These are phyloP conservation scores for Rhyzopertha dominica DNA, from an alignment of 1,140 invertebrate species.

Conservation along the genomic window DNA sequence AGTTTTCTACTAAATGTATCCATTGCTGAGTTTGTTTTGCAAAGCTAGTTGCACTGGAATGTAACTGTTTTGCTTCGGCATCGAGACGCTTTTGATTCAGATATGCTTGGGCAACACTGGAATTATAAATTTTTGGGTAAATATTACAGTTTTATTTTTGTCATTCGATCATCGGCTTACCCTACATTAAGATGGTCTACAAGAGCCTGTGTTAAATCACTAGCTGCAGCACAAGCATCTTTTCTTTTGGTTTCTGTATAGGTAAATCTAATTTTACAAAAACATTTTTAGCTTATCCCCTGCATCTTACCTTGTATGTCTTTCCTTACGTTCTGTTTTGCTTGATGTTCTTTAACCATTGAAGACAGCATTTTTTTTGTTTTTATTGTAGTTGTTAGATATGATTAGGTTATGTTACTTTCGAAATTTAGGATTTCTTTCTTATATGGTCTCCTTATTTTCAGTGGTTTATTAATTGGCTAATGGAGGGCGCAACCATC, in stretches of 20 bases:
- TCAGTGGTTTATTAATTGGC: no score
- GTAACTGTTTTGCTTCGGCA: constrained; percentile 94
- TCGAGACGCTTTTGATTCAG: constrained; percentile 96
- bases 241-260: constrained; percentile 83
- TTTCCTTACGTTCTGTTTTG: constrained; percentile 68
- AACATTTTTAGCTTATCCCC: background rate
- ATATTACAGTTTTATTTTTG: constrained; percentile 1
- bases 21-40: constrained; percentile 95
- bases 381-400: no score
- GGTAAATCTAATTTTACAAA: constrained; percentile 22
- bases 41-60: constrained; percentile 89
- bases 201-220: constrained; percentile 85
- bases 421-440: no score
- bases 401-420: no score
- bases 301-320: constrained; percentile 71
- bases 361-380: constrained; percentile 68
- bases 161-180: constrained; percentile 52
- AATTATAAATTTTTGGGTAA: constrained; percentile 28
- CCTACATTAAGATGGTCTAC: constrained; percentile 97
- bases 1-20: constrained; percentile 89
- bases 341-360: constrained; percentile 83
- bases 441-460: no score
- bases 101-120: constrained; percentile 92
- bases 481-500: no score
- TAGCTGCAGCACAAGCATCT: constrained; percentile 87